phyloP scores from a whole-genome alignment of 2,113 vertebrate species.

The Heteronetta atricapilla region DNA sequence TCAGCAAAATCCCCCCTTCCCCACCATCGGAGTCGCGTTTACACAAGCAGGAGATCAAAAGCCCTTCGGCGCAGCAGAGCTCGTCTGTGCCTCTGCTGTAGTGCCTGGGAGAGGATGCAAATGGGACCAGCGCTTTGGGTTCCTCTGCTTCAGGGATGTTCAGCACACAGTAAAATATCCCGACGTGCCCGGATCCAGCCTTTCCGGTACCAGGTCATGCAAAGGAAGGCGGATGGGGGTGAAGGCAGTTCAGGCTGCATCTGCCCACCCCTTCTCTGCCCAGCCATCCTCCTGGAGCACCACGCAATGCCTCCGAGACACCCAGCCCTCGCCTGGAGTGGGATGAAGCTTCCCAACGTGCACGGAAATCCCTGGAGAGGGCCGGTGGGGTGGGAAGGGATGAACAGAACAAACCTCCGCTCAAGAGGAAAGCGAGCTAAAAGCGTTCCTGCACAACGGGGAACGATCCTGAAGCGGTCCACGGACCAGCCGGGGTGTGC shows the following conservation, averaged over 20 bases:
- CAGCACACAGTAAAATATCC: background rate
- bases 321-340: background rate
- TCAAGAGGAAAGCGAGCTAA: background rate
- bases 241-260: background rate
- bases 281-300: rapidly evolving
- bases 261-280: background rate
- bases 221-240: background rate
- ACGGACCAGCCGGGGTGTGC: too few species aligned
- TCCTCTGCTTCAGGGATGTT: background rate
- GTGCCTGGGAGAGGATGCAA: background rate
- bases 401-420: background rate
- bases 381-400: background rate
- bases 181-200: background rate
- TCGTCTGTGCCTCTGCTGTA: background rate
- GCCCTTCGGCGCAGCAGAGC: background rate
- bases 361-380: background rate
- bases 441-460: background rate
- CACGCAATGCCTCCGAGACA: background rate
- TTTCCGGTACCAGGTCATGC: rapidly evolving
- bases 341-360: background rate
- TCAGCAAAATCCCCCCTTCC: background rate
- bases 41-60: background rate
- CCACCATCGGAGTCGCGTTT: background rate
- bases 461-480: background rate
- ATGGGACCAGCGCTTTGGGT: background rate